Evolutionary conservation across 1,140 invertebrate genomes (phyloP), one percentile per base, ranked within the genome.

Genomic region (Polypedilum pembai): DNA sequence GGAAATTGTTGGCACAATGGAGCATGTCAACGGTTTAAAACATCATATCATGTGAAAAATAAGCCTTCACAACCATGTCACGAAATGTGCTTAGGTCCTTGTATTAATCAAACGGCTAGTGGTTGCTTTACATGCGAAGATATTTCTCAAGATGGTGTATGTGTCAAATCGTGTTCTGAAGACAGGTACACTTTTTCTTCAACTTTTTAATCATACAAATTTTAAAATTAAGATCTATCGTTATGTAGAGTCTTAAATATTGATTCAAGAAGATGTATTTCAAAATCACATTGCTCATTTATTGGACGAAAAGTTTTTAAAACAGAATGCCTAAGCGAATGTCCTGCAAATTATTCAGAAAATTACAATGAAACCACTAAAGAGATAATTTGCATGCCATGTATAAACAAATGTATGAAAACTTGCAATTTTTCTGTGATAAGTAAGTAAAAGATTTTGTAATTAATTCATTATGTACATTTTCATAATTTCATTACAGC

Each of bases 1-100:
- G 20, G 18, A 73, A 73, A 77, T 3, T 92, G 90, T 79, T 92
- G 91, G 91, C 89, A 87, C 77, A 81, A 81, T 77, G 79, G 85
- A 63, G 77, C 84, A 77, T 89, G 88, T 79, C 88, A 89, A 83
- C 86, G 84, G 83, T 74, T 74, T 66, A 63, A 74, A 69, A 18
- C 45, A 69, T 69, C 65, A 69, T 20, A 5, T 69, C 1, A 69
- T 21, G 17, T n/a, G 63, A 20, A 18, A n/a, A 8, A 21, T 5
- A 69, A 21, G 1, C 1, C 0, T 20, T 20, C 5, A 21, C 10
- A 56, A 17, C 45, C 4, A n/a, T 77, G 78, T 74, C 76, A 77
- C 72, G 21, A 41, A 15, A 73, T 77, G 73, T 78, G 78, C 41
- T n/a, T 77, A 12, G 76, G 76, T 12, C 75, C 75, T 20, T 77